phyloP scores from a whole-genome alignment of 2,797 vertebrate genomes.

The Myotis vivesi region DNA sequence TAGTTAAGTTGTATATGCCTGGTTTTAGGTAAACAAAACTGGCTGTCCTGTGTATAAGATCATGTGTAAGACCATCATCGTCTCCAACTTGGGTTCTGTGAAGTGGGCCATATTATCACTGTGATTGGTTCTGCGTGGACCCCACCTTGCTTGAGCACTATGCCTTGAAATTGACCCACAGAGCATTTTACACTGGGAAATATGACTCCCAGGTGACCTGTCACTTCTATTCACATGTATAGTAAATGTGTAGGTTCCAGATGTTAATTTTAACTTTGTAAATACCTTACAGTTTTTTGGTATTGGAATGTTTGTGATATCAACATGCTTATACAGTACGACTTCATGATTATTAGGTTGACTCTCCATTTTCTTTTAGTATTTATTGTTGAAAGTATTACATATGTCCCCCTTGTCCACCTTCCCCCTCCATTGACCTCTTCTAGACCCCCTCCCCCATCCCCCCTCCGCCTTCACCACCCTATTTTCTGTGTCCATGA shows the following conservation, averaged over 20 bases:
- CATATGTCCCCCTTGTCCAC: too few relatives aligned
- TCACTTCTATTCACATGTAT: not conserved
- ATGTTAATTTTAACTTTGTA: slow-evolving; percentile 32
- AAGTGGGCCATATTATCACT: not conserved
- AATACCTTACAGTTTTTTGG: not conserved
- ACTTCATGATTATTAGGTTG: not conserved
- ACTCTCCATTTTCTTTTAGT: not conserved
- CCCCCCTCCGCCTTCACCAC: too few relatives aligned
- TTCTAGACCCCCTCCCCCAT: too few relatives aligned
- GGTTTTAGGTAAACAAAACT: not conserved
- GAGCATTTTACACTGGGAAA: not conserved
- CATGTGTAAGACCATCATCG: not conserved
- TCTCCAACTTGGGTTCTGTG: not conserved
- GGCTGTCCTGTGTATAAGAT: not conserved
- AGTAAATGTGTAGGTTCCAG: not conserved
- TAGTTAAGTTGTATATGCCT: not conserved
- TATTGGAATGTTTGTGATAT: not conserved
- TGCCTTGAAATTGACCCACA: not conserved
- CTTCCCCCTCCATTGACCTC: too few relatives aligned
- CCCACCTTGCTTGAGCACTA: not conserved
- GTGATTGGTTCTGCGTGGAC: not conserved
- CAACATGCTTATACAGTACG: not conserved
- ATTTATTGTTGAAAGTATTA: too few relatives aligned
- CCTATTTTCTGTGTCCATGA: too few relatives aligned
- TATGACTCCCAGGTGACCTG: not conserved